phyloP scores from a whole-genome alignment of 2,797 vertebrate genomes.

The Picus viridis region DNA sequence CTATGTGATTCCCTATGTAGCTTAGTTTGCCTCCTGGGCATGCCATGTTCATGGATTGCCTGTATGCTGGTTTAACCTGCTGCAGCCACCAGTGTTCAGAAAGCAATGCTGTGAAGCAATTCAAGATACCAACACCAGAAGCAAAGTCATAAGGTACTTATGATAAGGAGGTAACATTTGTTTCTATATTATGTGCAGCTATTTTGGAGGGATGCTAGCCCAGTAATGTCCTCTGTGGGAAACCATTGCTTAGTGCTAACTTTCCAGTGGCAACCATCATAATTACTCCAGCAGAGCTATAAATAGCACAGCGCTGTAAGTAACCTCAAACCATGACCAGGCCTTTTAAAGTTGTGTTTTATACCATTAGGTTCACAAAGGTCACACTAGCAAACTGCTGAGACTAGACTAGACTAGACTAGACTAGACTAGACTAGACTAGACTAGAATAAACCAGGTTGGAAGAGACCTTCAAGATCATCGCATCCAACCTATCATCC shows the following conservation, averaged over 20 bases:
- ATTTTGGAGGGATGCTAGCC: not conserved
- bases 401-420: not conserved
- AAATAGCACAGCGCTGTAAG: not conserved
- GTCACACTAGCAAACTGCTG: slow-evolving; percentile 9
- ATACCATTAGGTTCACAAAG: not conserved
- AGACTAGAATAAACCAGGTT: too few species aligned
- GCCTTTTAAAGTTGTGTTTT: slow-evolving; percentile 20
- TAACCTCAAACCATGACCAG: not conserved
- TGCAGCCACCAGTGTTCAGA: not conserved
- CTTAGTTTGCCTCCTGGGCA: not conserved
- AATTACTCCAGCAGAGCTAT: not conserved
- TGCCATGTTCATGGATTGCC: not conserved
- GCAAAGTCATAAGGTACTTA: not conserved
- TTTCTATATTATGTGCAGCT: not conserved
- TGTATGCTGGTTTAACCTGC: not conserved
- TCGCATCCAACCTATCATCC: too few species aligned
- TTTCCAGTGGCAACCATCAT: not conserved
- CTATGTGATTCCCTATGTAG: not conserved
- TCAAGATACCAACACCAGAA: not conserved
- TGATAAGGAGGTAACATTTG: not conserved
- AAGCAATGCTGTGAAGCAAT: not conserved
- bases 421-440: too few species aligned
- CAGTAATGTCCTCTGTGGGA: not conserved
- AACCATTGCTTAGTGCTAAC: not conserved
- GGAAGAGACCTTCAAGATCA: too few species aligned